Evolutionary conservation across 2,888 invertebrate genomes (phyloP).

Genomic region (Chrysopilus asiliformis): DNA sequence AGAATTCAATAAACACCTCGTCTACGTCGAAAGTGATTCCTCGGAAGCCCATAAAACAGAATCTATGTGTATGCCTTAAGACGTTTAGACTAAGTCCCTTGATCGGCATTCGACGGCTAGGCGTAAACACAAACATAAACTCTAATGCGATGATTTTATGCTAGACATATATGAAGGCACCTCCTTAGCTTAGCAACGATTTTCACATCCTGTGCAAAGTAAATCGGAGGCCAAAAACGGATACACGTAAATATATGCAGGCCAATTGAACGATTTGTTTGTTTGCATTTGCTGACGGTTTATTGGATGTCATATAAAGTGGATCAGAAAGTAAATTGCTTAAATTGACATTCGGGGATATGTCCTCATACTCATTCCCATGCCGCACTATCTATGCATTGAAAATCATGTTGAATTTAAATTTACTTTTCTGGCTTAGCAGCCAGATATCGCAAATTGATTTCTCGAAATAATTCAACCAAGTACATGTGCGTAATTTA

Average conservation of each 20-base stretch:
- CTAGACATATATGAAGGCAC: too few species aligned
- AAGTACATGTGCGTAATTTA: too few species aligned
- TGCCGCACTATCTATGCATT: too few species aligned
- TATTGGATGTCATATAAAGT: not conserved
- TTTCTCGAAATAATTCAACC: too few species aligned
- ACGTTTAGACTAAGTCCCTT: not conserved
- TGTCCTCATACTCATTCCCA: too few species aligned
- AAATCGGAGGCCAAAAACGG: not conserved
- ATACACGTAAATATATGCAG: not conserved
- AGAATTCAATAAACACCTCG: not conserved
- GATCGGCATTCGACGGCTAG: not conserved
- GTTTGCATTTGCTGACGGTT: not conserved
- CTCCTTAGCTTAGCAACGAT: not conserved
- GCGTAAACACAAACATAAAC: not conserved
- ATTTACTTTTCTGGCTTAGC: too few species aligned
- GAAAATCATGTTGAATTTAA: too few species aligned
- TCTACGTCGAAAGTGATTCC: not conserved
- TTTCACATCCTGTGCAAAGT: too few species aligned
- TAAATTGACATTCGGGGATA: too few species aligned
- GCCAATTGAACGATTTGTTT: not conserved
- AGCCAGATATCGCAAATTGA: too few species aligned
- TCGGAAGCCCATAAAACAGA: not conserved
- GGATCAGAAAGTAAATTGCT: too few species aligned
- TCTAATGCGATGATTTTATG: too few species aligned
- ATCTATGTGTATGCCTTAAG: not conserved